These are phyloP conservation scores for Rhyzopertha dominica DNA, from an alignment of 1,140 invertebrate species.

Conservation along the genomic window DNA sequence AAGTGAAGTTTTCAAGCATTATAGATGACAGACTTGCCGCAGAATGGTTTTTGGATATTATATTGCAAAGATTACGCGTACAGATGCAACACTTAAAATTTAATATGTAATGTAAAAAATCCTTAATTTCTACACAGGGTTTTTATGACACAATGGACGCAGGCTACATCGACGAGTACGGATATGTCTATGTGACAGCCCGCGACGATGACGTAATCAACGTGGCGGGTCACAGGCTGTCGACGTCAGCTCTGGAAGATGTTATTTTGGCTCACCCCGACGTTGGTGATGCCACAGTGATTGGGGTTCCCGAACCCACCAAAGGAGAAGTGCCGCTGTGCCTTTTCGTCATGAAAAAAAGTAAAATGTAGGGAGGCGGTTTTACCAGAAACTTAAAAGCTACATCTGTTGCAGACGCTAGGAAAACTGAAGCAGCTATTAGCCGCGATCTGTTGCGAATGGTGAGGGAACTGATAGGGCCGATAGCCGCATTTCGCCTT, in stretches of 20 bases:
- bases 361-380: slow-evolving; percentile 42
- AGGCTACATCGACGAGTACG: slow-evolving; percentile 76
- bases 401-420: slow-evolving; percentile 44
- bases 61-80: not conserved
- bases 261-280: slow-evolving; percentile 77
- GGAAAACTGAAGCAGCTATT: slow-evolving; percentile 56
- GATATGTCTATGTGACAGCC: slow-evolving; percentile 83
- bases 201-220: slow-evolving; percentile 95
- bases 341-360: slow-evolving; percentile 67
- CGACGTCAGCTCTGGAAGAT: slow-evolving; percentile 83
- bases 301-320: slow-evolving; percentile 81
- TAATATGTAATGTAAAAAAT: slow-evolving; percentile 6
- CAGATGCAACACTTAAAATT: slow-evolving; percentile 7
- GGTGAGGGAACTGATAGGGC: slow-evolving; percentile 77
- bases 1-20: too few relatives aligned
- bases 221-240: slow-evolving; percentile 86
- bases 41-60: not conserved
- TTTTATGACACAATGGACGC: slow-evolving; percentile 96
- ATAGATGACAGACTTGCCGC: not conserved
- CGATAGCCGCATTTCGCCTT: slow-evolving; percentile 80
- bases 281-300: slow-evolving; percentile 77
- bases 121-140: too few relatives aligned
- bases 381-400: slow-evolving; percentile 27
- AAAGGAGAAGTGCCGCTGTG: slow-evolving; percentile 89
- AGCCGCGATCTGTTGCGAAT: slow-evolving; percentile 62